These are phyloP conservation scores for Aegithalos caudatus DNA, from an alignment of 2,113 vertebrate species.

Conservation along the genomic window DNA sequence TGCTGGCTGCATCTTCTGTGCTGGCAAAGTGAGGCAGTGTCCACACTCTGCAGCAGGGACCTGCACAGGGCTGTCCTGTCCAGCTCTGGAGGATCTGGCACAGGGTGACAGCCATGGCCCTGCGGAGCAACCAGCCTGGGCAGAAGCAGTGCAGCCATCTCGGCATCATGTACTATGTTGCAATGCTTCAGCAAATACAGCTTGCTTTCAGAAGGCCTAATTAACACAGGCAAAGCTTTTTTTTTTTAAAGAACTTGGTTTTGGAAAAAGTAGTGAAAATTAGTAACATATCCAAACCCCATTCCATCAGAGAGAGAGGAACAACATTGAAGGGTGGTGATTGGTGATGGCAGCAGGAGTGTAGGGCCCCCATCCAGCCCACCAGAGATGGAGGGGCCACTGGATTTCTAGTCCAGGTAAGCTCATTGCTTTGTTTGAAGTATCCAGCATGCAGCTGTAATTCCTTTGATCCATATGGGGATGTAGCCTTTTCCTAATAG, in stretches of 20 bases:
- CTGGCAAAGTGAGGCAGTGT: not conserved
- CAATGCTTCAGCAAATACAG: not conserved
- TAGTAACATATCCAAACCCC: not conserved
- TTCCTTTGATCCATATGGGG: not conserved
- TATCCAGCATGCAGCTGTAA: not conserved
- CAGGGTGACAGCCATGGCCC: fast-evolving
- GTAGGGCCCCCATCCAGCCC: not conserved
- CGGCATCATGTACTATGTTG: fast-evolving
- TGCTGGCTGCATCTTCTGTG: not conserved
- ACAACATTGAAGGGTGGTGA: fast-evolving
- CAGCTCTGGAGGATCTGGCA: not conserved
- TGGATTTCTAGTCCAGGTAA: not conserved
- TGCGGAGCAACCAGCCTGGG: fast-evolving
- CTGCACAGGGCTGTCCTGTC: not conserved
- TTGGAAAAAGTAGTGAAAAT: not conserved
- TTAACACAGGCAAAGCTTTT: not conserved
- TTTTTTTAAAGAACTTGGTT: not conserved
- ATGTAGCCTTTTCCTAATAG: not conserved
- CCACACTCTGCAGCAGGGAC: not conserved
- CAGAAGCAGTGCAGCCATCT: not conserved
- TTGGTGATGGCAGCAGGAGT: not conserved
- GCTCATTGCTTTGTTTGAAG: not conserved
- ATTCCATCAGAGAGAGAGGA: not conserved
- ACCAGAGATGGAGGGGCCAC: fast-evolving
- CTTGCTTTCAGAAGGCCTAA: not conserved